phyloP scores from a whole-genome alignment of 1,140 invertebrate genomes.

The Drosophila parvula region DNA sequence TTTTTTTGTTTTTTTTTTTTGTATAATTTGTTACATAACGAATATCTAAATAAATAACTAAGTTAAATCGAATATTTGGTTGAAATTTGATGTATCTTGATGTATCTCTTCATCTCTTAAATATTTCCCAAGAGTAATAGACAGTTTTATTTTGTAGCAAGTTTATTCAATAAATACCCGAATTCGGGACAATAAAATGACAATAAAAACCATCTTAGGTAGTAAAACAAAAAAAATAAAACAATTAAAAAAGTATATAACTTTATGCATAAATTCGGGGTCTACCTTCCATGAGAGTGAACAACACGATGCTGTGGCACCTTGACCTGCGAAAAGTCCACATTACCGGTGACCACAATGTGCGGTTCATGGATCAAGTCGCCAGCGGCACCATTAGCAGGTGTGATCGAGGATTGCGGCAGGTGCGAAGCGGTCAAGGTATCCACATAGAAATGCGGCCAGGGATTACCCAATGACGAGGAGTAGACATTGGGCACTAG shows the following conservation, averaged over 20 bases:
- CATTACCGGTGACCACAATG: slow-evolving; percentile 47
- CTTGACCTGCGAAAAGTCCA: slow-evolving; percentile 50
- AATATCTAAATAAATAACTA: slow-evolving; percentile 32
- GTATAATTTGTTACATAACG: neutral
- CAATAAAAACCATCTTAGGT: neutral
- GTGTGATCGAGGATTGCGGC: slow-evolving; percentile 21
- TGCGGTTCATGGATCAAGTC: slow-evolving; percentile 16
- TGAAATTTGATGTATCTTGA: too few species aligned
- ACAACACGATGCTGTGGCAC: slow-evolving; percentile 14
- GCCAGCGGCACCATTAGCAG: neutral
- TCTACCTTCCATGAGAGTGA: slow-evolving; percentile 48
- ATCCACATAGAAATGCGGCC: slow-evolving; percentile 47
- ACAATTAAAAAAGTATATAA: neutral
- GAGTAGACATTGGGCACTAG: slow-evolving; percentile 26
- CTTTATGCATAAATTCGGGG: neutral
- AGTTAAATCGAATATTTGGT: slow-evolving; percentile 10
- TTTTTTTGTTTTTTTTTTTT: slow-evolving; percentile 40
- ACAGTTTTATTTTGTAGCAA: neutral
- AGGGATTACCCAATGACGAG: slow-evolving; percentile 11
- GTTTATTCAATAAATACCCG: neutral
- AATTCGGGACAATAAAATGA: neutral
- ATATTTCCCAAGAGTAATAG: neutral
- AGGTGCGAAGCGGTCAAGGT: slow-evolving; percentile 27
- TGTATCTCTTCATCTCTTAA: neutral
- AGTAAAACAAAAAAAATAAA: slow-evolving; percentile 14